Conservation (phyloP, 2,888 invertebrate genomes). For the Eupithecia insigniata region DNA sequence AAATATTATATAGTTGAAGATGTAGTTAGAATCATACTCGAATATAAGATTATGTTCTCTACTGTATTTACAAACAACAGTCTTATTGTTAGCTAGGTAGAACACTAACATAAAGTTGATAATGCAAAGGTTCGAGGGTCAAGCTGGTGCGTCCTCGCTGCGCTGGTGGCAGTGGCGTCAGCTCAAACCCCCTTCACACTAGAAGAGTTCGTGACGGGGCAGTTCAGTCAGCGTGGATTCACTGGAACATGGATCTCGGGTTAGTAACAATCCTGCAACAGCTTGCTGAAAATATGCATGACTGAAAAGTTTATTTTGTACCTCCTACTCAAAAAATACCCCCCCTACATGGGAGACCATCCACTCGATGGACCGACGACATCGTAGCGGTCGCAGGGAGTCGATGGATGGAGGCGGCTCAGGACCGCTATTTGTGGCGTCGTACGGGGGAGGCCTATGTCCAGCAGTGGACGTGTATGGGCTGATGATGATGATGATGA, state of each 20-base stretch:
- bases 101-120: not conserved
- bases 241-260: conserved; percentile 87
- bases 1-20: not conserved
- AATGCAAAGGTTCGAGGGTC: conserved; percentile 44
- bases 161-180: conserved; percentile 56
- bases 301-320: no score
- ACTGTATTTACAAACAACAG: not conserved
- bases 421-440: no score
- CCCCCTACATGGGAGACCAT: no score
- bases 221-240: conserved; percentile 76
- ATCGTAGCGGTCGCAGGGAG: no score
- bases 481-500: no score
- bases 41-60: not conserved
- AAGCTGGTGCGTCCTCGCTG: conserved; percentile 58
- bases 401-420: no score
- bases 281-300: no score
- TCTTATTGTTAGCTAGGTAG: not conserved
- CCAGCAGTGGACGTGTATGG: no score
- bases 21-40: not conserved
- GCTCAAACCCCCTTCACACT: conserved; percentile 72
- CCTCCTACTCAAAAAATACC: no score
- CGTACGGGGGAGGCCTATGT: no score
- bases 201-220: conserved; percentile 70
- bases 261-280: conserved; percentile 50
- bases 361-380: no score